phyloP scores from a whole-genome alignment of 2,113 vertebrate genomes.

The Xenotilapia leptura region DNA sequence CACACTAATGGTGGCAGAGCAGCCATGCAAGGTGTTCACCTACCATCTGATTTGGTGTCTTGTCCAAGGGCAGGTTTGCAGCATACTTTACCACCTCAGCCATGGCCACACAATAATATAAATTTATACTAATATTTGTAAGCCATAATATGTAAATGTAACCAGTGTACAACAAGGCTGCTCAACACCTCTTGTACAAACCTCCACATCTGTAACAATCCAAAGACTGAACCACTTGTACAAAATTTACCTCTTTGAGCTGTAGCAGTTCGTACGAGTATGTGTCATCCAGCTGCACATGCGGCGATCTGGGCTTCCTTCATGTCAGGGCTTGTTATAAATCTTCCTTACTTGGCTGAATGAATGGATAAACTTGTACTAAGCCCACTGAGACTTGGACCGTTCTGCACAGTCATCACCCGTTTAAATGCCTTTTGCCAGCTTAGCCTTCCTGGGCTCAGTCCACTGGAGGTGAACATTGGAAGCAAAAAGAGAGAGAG shows the following conservation, averaged over 20 bases:
- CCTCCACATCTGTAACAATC: neutral
- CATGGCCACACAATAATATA: neutral
- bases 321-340: neutral
- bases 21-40: neutral
- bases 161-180: neutral
- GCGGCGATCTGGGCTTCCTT: neutral
- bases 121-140: neutral
- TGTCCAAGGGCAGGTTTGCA: neutral
- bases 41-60: neutral
- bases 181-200: neutral
- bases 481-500: neutral
- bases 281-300: neutral
- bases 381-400: neutral
- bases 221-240: neutral
- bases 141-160: neutral
- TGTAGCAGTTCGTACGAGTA: neutral
- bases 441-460: neutral
- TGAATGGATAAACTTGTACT: neutral
- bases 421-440: neutral
- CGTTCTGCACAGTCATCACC: neutral
- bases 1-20: neutral
- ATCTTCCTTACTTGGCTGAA: neutral
- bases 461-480: neutral
- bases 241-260: conserved; percentile 23
- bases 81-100: neutral